Evolutionary conservation across 1,140 invertebrate species (phyloP).

Genomic region (Halictus rubicundus): DNA sequence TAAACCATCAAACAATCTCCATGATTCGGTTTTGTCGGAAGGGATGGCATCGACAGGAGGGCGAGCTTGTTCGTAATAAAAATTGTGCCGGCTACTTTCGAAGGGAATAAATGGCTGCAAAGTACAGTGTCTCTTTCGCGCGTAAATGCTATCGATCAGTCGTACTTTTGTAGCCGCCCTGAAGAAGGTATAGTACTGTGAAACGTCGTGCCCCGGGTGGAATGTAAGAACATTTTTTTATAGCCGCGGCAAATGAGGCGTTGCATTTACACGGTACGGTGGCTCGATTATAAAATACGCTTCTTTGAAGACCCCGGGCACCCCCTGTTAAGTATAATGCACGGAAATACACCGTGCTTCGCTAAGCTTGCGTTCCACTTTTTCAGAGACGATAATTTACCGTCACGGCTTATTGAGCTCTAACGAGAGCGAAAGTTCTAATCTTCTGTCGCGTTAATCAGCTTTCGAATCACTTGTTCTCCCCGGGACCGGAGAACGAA

Average conservation of each 20-base stretch:
- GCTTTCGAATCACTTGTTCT: not conserved
- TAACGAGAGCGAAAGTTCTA: slow-evolving; percentile 15
- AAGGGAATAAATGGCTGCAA: not conserved
- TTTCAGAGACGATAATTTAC: slow-evolving; percentile 58
- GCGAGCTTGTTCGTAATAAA: not conserved
- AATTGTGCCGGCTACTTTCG: not conserved
- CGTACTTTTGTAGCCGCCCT: not conserved
- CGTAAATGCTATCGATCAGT: not conserved
- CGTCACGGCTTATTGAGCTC: slow-evolving; percentile 55
- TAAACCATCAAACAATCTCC: no score
- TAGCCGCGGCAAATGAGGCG: slow-evolving; percentile 54
- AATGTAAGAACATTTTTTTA: slow-evolving; percentile 43
- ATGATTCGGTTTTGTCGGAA: not conserved
- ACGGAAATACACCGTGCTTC: slow-evolving; percentile 23
- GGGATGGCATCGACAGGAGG: not conserved
- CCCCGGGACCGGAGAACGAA: not conserved
- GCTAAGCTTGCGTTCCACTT: slow-evolving; percentile 45
- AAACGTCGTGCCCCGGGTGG: no score
- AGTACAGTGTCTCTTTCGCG: not conserved
- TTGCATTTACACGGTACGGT: slow-evolving; percentile 41
- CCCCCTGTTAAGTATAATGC: slow-evolving; percentile 39
- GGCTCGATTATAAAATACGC: slow-evolving; percentile 57
- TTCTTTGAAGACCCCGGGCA: slow-evolving; percentile 42
- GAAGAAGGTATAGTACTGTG: not conserved
- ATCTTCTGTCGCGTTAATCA: slow-evolving; percentile 23